A percentile compares a stretch with the other conserved stretches of the same genome.
These are phyloP conservation scores for Lipotes vexillifer DNA, from an alignment of 2,113 vertebrate species.

Conservation along the genomic window DNA sequence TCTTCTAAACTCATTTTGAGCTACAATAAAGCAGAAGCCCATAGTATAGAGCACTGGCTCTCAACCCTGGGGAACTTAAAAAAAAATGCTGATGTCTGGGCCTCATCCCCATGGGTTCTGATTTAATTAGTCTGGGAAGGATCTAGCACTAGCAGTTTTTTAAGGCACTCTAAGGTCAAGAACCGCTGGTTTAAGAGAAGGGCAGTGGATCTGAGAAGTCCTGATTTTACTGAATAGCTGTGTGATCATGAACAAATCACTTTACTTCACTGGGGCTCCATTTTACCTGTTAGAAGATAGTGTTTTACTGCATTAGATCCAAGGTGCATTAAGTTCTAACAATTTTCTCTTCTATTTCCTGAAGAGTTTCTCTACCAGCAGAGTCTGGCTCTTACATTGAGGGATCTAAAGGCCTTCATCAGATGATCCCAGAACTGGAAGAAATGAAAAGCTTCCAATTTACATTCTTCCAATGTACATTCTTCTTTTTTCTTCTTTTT, in stretches of 20 bases:
- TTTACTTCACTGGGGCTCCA: not conserved
- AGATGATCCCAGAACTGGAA: not conserved
- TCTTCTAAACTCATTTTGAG: conserved; percentile 1
- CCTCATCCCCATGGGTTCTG: not conserved
- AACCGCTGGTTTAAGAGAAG: not conserved
- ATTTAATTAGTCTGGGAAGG: conserved; percentile 12
- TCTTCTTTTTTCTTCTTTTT: not conserved
- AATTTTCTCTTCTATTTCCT: not conserved
- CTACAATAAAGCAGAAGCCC: not conserved
- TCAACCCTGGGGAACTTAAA: not conserved
- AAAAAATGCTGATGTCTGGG: not conserved
- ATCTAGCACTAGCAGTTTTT: not conserved
- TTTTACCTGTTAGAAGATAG: not conserved
- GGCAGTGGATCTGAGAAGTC: not conserved
- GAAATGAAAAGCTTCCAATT: not conserved
- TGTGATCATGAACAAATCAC: not conserved
- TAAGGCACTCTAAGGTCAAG: not conserved
- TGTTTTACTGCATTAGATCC: not conserved
- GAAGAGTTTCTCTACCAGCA: not conserved
- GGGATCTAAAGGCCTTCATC: not conserved
- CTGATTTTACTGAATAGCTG: not conserved
- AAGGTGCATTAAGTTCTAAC: not conserved
- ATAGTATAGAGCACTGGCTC: not conserved
- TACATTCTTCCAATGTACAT: not conserved
- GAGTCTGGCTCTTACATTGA: not conserved